These are phyloP conservation scores for Campoletis raptor DNA, from an alignment of 2,888 invertebrate genomes.

Conservation along the genomic window DNA sequence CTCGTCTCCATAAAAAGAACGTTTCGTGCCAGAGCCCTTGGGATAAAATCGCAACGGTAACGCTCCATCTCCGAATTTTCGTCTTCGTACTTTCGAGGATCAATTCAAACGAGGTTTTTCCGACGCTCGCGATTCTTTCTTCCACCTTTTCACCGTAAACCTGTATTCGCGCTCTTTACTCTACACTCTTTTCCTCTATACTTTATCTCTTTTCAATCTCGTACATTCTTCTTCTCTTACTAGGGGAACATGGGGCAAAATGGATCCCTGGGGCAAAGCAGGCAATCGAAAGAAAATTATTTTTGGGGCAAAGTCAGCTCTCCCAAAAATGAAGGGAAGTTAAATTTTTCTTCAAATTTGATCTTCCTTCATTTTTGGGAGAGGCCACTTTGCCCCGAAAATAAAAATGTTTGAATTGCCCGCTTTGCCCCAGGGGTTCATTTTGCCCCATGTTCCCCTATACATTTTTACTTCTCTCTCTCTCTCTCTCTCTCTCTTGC, in stretches of 20 bases:
- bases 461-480: constrained; percentile 18
- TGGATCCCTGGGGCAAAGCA: too few species aligned
- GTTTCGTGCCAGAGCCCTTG: constrained; percentile 53
- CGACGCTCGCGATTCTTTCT: constrained; percentile 33
- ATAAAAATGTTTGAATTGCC: too few species aligned
- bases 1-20: constrained; percentile 63
- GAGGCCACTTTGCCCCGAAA: too few species aligned
- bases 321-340: too few species aligned
- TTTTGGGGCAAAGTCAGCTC: too few species aligned
- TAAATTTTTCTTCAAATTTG: too few species aligned
- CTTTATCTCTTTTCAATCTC: constrained; percentile 5
- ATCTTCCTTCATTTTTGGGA: too few species aligned
- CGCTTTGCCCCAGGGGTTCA: too few species aligned
- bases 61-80: constrained; percentile 66
- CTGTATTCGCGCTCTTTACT: constrained; percentile 9
- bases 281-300: too few species aligned
- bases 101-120: constrained; percentile 68
- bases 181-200: neutral
- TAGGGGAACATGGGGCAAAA: too few species aligned
- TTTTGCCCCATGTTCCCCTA: too few species aligned
- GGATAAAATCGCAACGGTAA: constrained; percentile 67
- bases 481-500: constrained; percentile 12
- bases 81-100: constrained; percentile 65
- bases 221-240: constrained; percentile 9
- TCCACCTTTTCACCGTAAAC: constrained; percentile 42